Base-by-base conservation (phyloP, 2,797 vertebrate genomes). In the Myripristis jacobus region DNA sequence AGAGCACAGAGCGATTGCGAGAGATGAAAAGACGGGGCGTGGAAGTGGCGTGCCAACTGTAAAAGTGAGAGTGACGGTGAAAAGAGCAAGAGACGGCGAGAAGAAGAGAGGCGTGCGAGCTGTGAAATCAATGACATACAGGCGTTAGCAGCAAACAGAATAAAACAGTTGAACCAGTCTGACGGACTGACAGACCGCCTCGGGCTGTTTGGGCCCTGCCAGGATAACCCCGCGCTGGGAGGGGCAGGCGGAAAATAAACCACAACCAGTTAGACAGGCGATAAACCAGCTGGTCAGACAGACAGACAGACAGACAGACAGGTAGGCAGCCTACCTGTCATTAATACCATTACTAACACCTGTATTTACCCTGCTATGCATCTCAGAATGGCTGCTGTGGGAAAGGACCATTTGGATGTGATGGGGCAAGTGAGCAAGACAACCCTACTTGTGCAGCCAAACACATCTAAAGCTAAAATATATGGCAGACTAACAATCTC, bases 151-250 rank as follows among this genome's bases (percentile, higher is more conserved):
- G 34, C 31, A 50, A 70, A 81, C 21, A 25, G 77, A 66, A 46
- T 74, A 25, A 90, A 88, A 82, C 79, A 69, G 86, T 85, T 65
- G 31, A 31, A 31, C 31, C 31, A 5, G 31, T 31, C 8, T 64
- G 73, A 75, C 72, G n/a, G 52, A 76, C 54, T 81, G 52, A 46
- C 55, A 80, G 53, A 43, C 48, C 47, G 69, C 73, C 25, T 72
- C 46, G 12, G 61, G 52, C 68, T 31, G 12, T 63, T 80, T 6
- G 18, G 57, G 68, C 21, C 53, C 21, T 44, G 3, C 19, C 38
- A 25, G 31, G 1, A 9, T 34, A 9, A 10, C 34, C 34, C 7
- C 7, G 34, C 7, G 31, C 18, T 21, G 19, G 25, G 27, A 9
- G 8, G 8, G 29, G 29, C 29, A 11, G 9, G 34, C 9, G 34